Base-by-base conservation (phyloP, 2,888 invertebrate genomes). In the Tortrix viridana region DNA sequence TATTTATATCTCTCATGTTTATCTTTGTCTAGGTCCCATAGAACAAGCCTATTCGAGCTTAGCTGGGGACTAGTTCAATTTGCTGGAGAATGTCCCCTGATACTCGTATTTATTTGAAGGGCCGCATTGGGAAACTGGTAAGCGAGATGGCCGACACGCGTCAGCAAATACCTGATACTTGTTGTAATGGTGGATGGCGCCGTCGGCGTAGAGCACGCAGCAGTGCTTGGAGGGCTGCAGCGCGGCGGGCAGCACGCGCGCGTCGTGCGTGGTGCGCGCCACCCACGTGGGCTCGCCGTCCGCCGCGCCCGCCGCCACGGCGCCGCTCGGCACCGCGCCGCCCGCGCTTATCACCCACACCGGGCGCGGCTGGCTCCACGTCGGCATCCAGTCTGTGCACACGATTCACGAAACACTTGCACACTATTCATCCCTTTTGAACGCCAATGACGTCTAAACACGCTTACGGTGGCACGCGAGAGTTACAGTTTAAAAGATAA, bases 321-420 rank as follows among this genome's bases (percentile, higher is more conserved):
- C 90, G 3, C 89, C 89, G 69, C 88, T 85, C 4, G 90, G 91
- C 67, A 90, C 90, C 0, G 88, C 88, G 18, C 91, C 91, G 71
- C 84, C 85, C 23, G 89, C 88, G 66, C 88, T 84, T 68, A 88
- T 81, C 67, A 91, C 88, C 90, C 90, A 91, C 71, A 90, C 86
- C 0, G 88, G 86, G 0, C 86, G 86, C 1, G 79, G 66, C 20
- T 75, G 74, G 58, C 69, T 71, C 79, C 82, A 82, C 32, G 77
- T 67, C 1, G 86, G 86, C 66, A 87, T 62, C 80, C 84, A 87
- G 26, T 85, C 89, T 89, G 26, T 1, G n/a, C 22, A n/a, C n/a
- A n/a, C n/a, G n/a, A n/a, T n/a, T n/a, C n/a, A n/a, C n/a, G n/a
- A n/a, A n/a, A n/a, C n/a, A n/a, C n/a, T n/a, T n/a, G n/a, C n/a